phyloP scores from a whole-genome alignment of 2,888 invertebrate species.

The Lobophora halterata region DNA sequence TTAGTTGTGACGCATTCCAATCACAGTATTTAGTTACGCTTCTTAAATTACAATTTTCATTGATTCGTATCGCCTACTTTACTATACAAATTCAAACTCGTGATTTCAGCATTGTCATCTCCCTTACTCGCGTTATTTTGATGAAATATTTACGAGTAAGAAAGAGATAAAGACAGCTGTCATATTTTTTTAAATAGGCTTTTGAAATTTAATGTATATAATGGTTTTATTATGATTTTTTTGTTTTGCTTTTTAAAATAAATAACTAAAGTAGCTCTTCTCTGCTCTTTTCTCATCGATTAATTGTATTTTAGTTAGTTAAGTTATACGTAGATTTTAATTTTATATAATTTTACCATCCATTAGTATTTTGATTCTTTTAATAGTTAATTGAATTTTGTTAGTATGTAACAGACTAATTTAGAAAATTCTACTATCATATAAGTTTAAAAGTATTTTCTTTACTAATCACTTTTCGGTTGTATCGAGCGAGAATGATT shows the following conservation, averaged over 20 bases:
- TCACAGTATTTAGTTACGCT: conserved; percentile 40
- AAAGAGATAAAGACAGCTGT: too few relatives aligned
- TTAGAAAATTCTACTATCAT: conserved; percentile 8
- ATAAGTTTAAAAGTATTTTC: conserved; percentile 12
- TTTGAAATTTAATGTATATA: too few relatives aligned
- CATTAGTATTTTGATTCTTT: conserved; percentile 8
- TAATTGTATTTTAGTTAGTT: too few relatives aligned
- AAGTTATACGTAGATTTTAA: conserved; percentile 2
- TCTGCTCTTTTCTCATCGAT: too few relatives aligned
- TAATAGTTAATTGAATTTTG: conserved; percentile 1
- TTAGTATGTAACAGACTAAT: conserved; percentile 2
- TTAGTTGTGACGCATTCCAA: conserved; percentile 72
- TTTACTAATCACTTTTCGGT: conserved; percentile 23
- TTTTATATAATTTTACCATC: conserved; percentile 7
- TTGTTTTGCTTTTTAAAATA: too few relatives aligned
- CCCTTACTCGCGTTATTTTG: too few relatives aligned
- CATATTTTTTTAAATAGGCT: too few relatives aligned
- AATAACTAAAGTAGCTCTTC: too few relatives aligned
- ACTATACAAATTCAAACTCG: conserved; percentile 42
- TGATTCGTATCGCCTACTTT: conserved; percentile 43
- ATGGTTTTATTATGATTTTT: too few relatives aligned
- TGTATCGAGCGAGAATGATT: conserved; percentile 27
- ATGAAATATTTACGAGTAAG: too few relatives aligned
- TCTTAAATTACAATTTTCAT: conserved; percentile 26
- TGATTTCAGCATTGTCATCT: neutral